These are phyloP conservation scores for Charaxes varanes DNA, from an alignment of 1,140 invertebrate genomes.

Conservation along the genomic window DNA sequence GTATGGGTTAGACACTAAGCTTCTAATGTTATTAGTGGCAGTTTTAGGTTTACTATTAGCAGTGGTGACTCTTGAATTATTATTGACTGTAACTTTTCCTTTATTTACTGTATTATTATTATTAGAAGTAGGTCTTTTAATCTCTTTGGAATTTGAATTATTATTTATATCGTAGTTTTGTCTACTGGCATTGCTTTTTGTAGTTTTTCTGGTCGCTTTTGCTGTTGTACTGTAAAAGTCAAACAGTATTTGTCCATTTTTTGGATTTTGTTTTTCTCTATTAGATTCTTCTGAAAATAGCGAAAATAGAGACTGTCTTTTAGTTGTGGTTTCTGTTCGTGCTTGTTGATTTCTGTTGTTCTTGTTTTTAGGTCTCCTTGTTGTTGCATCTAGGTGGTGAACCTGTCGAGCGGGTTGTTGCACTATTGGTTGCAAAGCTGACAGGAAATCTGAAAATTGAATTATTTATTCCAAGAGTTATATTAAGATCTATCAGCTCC, in stretches of 20 bases:
- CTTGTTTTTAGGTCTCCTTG: constrained; percentile 19
- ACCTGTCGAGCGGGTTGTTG: constrained; percentile 18
- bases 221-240: constrained; percentile 14
- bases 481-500: no score
- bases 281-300: constrained; percentile 1
- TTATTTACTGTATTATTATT: neutral
- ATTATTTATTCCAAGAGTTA: constrained; percentile 6
- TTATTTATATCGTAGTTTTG: neutral
- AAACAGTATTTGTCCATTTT: neutral
- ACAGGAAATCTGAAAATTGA: constrained; percentile 42
- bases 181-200: constrained; percentile 10
- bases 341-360: neutral
- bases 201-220: constrained; percentile 19
- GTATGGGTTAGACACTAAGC: no score
- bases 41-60: constrained; percentile 1
- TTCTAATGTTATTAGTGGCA: no score
- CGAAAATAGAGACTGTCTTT: neutral
- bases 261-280: constrained; percentile 12
- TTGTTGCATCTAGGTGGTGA: constrained; percentile 18
- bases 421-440: constrained; percentile 33
- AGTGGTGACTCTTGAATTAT: neutral
- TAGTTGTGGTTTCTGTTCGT: constrained; percentile 1
- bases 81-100: neutral
- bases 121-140: neutral
- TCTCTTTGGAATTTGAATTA: neutral